Evolutionary conservation across 2,888 invertebrate genomes (phyloP), one percentile per base, ranked within the genome.

Genomic region (Pristionchus arcanus): DNA sequence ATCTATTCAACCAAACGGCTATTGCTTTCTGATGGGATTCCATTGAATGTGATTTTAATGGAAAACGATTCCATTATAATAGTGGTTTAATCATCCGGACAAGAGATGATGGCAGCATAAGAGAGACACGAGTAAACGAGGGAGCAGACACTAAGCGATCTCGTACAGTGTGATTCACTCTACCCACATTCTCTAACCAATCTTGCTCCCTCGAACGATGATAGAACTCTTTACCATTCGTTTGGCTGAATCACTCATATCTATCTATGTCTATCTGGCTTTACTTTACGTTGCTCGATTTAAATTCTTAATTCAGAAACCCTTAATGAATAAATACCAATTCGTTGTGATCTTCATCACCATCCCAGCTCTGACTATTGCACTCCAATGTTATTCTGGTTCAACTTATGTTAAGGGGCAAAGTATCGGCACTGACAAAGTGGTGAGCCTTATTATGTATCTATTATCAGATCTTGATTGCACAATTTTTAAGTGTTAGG

Each of bases 351-450:
- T 87, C 7, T 49, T 87, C 19, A 31, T 71, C n/a, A 31, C 53
- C n/a, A n/a, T 87, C 13, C 87, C 71, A 2, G 2, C 66, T 0
- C 31, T 53, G 11, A 28, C 34, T n/a, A 19, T 49, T 13, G 71
- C 71, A 13, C 53, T 87, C 19, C 53, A 87, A 87, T 87, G 87
- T 25, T 25, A 16, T n/a, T 71, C 49, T 49, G 87, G 87, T 25
- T 37, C 87, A 68, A 87, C 68, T 13, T 87, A 87, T 53, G 71
- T 87, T 15, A 34, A 42, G 19, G 87, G 87, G 1, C 87, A 87
- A 28, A 87, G 87, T 53, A 42, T 87, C 31, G 87, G 87, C 16
- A 87, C 87, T 11, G 71, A 87, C 34, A 87, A 87, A 71, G 31
- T 31, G n/a, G 87, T 71, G 31, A 49, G 68, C 31, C 19, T 87